Evolutionary conservation across 2,888 invertebrate species (phyloP), one percentile per base, ranked within the genome.

Genomic region (Serrognathus titanus): DNA sequence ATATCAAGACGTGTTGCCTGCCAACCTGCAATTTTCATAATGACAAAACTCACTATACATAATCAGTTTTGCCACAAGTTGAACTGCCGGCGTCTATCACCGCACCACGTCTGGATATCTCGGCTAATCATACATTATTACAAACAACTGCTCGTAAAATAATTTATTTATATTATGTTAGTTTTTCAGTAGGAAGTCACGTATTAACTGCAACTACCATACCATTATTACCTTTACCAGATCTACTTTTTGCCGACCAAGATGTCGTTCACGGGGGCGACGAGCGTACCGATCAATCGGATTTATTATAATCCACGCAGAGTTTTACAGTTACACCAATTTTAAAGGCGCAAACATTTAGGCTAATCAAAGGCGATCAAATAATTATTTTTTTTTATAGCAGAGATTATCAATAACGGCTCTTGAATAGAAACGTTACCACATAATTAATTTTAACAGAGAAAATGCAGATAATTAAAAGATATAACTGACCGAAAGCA

Each of bases 111-210:
- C 35, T 24, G 48, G 46, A 47, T 46, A 51, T 24, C 16, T 20
- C 35, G 45, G 48, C 39, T 54, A 54, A 54, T 54, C 54, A 43
- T 12, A 43, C 45, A 54, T 49, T 49, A 54, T 49, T 48, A 54
- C 41, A 4, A 13, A 16, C 48, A 20, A 49, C 43, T 43, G 31
- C 53, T 20, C 37, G 37, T 12, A 24, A 54, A 54, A 49, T 48
- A 49, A 48, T 53, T 43, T 40, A 53, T 20, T 39, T 48, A 35
- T 31, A 43, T 35, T 6, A 16, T 20, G 51, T 13, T 35, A 40
- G 40, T 49, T 54, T 54, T 54, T 54, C 54, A 54, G 49, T 48
- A 54, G 54, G 49, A 49, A 49, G 49, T 36, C 31, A 20, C 35
- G 12, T 49, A 9, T 43, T 43, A 43, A 43, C 13, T 20, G 43